Conservation (phyloP, 2,113 vertebrate genomes). For the Pongo pygmaeus region DNA sequence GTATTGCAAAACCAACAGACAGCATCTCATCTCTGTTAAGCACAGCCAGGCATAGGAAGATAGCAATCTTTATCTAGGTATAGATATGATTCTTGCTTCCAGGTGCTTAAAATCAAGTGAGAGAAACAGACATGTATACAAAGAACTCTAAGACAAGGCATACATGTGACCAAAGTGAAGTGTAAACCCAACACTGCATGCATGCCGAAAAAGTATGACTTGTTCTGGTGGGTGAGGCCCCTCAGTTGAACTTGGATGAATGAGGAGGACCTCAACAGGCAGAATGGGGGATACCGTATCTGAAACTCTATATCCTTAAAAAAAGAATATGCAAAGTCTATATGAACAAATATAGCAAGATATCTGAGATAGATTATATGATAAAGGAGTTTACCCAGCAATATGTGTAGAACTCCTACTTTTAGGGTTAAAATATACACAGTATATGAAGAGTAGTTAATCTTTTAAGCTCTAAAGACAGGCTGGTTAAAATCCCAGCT, state of each 20-base stretch:
- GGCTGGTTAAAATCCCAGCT: constrained; percentile 24
- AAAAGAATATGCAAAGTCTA: background rate
- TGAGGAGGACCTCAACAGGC: background rate
- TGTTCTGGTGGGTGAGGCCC: background rate
- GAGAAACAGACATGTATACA: background rate
- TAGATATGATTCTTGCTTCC: background rate
- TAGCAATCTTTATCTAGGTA: background rate
- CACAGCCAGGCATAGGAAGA: background rate
- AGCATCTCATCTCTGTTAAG: background rate
- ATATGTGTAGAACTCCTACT: background rate
- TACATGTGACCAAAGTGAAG: background rate
- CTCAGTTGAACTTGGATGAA: background rate
- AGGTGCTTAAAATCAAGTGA: background rate
- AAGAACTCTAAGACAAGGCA: background rate
- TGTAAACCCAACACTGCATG: rapidly evolving
- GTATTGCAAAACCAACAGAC: background rate
- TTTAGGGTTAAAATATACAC: background rate
- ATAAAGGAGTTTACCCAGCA: background rate
- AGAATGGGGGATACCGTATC: too few species aligned
- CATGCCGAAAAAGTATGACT: background rate
- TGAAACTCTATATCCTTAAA: background rate
- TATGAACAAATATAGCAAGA: background rate
- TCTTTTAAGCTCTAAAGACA: constrained; percentile 18
- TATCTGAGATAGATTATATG: background rate
- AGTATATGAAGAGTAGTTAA: background rate